Base-by-base conservation (phyloP, 2,113 vertebrate genomes). In the Coregonus clupeaformis region DNA sequence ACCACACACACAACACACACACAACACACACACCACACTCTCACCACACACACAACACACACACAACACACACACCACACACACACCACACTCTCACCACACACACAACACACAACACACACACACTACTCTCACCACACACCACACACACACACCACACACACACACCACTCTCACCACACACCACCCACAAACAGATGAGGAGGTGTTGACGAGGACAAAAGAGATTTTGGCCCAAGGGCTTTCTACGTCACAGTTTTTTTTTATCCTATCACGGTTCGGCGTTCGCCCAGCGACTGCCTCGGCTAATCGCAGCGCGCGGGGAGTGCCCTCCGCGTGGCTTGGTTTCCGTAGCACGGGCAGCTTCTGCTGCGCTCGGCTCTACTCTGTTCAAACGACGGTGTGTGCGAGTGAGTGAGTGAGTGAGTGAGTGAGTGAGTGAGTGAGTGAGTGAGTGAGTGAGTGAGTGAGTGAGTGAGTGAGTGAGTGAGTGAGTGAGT, bases 311-410 rank as follows among this genome's bases (percentile, higher is more conserved):
- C 87, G 87, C 83, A 82, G 84, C 69, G 80, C 78, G 80, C 75
- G 82, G 85, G 84, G 80, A 83, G 86, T 64, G 78, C 49, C 47
- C 73, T 80, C 42, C 76, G 75, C 86, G 76, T 78, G 77, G 74
- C 77, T 89, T 66, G 81, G 84, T 90, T 87, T 87, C 89, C 83
- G 89, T 86, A 88, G 89, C 81, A 71, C 77, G 69, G 80, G 85
- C 82, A 85, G 75, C 86, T 85, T 82, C 83, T 59, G 82, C 76
- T 52, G 18, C 47, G 49, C 65, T 30, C 78, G 67, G 78, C 16
- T 66, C 57, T 72, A 76, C 13, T 63, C 57, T 72, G 16, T 49
- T 22, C 75, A 77, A 45, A 36, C 25, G 57, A 72, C 36, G 9
- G 14, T 12, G 52, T 6, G 52, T 55, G 52, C 9, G 52, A 7